Base-by-base conservation (phyloP, 1,140 invertebrate genomes). In the Anthonomus grandis region DNA sequence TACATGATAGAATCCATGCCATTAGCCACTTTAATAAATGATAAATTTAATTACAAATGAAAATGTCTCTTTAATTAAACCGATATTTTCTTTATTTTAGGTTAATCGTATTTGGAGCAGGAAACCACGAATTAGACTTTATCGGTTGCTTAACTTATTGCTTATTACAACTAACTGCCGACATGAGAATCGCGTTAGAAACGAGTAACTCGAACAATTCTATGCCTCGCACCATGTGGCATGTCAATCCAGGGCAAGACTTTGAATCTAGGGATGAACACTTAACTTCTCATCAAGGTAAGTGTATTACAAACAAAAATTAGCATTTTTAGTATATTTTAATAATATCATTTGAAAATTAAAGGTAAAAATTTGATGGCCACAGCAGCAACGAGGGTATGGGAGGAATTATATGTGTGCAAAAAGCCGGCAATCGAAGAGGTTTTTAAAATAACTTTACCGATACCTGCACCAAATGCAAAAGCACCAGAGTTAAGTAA, bases 361-460 rank as follows among this genome's bases (percentile, higher is more conserved):
- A 22, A 37, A 54, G 51, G 86, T 58, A 85, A 90, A 48, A 91
- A 93, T 74, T 76, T 96, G 25, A 91, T 97, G 76, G 85, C 88
- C 2, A 86, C 87, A 10, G 94, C 94, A 12, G 94, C 95, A 0
- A 86, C 86, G 27, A 82, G 93, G 60, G 93, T 99, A 0, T 99
- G 96, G 96, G 93, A 97, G 66, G 95, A 98, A 74, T 74, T 99
- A 5, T 98, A 97, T 70, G 86, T 93, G 1, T 93, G 87, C 66
- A 98, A 98, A 70, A 97, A 98, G 76, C 92, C 93, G 0, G 91
- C 95, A 2, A 91, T 93, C 48, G 90, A 94, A 69, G 90, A 94
- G 70, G 87, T 95, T 37, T 97, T 97, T 69, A 95, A 96, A 77
- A 85, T 92, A 9, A 87, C 86, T 21, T 76, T 96, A 4, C 80